phyloP scores from a whole-genome alignment of 2,888 invertebrate species.

The Drosophila putrida region DNA sequence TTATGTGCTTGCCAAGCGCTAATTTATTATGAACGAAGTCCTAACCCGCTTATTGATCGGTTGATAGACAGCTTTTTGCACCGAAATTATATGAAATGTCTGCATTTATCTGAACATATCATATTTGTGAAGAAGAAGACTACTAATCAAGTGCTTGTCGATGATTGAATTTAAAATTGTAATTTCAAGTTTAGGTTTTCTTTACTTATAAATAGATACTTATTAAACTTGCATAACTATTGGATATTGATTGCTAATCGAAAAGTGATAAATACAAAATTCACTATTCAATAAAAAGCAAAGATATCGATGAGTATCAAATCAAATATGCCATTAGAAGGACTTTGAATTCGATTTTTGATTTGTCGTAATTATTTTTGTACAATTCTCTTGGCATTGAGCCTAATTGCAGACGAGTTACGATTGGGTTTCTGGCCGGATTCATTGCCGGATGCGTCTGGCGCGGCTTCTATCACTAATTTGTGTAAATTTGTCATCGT shows the following conservation, averaged over 20 bases:
- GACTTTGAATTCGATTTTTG: neutral
- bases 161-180: too few species aligned
- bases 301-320: neutral
- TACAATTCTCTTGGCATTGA: neutral
- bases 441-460: constrained; percentile 36
- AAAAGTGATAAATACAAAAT: too few species aligned
- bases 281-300: neutral
- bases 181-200: too few species aligned
- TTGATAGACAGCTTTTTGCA: neutral
- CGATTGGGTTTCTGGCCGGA: constrained; percentile 4
- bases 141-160: too few species aligned
- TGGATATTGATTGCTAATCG: too few species aligned
- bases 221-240: too few species aligned
- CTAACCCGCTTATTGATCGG: constrained; percentile 1
- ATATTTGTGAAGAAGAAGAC: too few species aligned
- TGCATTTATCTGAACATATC: neutral
- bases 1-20: constrained; percentile 12
- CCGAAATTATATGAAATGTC: neutral
- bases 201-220: too few species aligned
- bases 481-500: constrained; percentile 71
- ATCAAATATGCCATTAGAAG: neutral
- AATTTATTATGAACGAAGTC: constrained; percentile 8
- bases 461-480: constrained; percentile 46
- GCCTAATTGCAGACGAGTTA: constrained; percentile 6
- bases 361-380: neutral